Evolutionary conservation across 2,797 vertebrate genomes (phyloP).

Genomic region (Dicrostonyx torquatus): DNA sequence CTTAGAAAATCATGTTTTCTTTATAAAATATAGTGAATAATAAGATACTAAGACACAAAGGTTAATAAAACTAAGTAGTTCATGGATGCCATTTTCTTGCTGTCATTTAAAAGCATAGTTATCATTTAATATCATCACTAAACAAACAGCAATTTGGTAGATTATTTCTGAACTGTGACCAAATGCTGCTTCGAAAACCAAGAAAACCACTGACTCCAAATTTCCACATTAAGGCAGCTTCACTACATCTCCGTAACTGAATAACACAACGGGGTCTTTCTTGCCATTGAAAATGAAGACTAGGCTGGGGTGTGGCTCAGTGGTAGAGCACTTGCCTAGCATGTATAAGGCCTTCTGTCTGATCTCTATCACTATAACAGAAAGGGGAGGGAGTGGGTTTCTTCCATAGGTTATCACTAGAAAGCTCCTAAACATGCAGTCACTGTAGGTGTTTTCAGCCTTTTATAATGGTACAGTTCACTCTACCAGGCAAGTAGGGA

Average conservation of each 20-base stretch:
- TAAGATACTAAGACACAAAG: not conserved
- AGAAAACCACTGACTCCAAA: not conserved
- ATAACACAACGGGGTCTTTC: not conserved
- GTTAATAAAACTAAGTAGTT: slow-evolving; percentile 13
- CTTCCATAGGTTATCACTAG: not conserved
- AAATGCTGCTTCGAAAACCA: slow-evolving; percentile 11
- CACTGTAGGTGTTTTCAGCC: not conserved
- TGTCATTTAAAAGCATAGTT: slow-evolving; percentile 40
- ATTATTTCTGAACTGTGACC: slow-evolving; percentile 51
- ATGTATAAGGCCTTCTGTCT: not conserved
- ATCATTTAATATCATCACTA: slow-evolving; percentile 38
- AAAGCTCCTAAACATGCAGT: not conserved
- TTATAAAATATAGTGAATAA: slow-evolving; percentile 27
- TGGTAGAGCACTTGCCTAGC: not conserved
- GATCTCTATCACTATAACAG: not conserved
- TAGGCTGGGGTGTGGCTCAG: not conserved
- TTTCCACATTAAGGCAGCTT: slow-evolving; percentile 5
- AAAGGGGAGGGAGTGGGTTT: not conserved
- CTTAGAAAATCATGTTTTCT: slow-evolving; percentile 20
- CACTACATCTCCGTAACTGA: not conserved
- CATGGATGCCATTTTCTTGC: not conserved
- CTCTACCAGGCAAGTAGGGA: not conserved
- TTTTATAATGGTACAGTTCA: not conserved
- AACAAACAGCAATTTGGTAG: slow-evolving; percentile 32
- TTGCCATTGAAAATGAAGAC: not conserved